Evolutionary conservation across 2,113 vertebrate species (phyloP), one percentile per base, ranked within the genome.

Genomic region (Bubo blakistoni): DNA sequence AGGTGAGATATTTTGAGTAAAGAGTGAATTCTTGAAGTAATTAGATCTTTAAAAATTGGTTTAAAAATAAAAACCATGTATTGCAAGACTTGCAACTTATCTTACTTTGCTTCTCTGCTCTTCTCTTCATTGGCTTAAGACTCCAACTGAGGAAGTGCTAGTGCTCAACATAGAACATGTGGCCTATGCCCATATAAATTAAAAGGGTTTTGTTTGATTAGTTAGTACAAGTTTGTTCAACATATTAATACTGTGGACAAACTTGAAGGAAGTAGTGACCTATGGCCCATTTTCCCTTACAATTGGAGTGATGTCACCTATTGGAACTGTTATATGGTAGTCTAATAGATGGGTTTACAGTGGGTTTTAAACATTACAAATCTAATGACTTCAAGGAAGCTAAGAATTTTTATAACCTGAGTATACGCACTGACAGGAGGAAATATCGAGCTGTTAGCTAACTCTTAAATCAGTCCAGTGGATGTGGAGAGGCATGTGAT

Each of bases 111-210:
- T 77, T 54, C 21, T 58, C 85, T 71, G 14, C 54, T 65, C 19
- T 74, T 40, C 4, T 18, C 47, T 62, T 78, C 12, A 2, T 38
- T 81, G 38, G 8, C 5, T 92, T 72, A 36, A 66, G 47, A 15
- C 7, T 82, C 34, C 59, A 81, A 36, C 13, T 21, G 5, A 42
- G 11, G 24, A 59, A 58, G 3, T 32, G 6, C 1, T 62, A 69
- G 6, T 0, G 0, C 17, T 73, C 3, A 1, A 78, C 73, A 69
- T 15, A 61, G 30, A 62, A 20, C 16, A 40, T 5, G 3, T 71
- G 38, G 11, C 47, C 18, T 71, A 16, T 3, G 4, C 4, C 47
- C 6, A 14, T 6, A 5, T 26, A 69, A 42, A 81, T 81, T 67
- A 46, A 52, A 51, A 42, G 5, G 38, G 5, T 34, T 92, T 66